Base-by-base conservation (phyloP, 2,888 invertebrate genomes). In the Lithophane socia region DNA sequence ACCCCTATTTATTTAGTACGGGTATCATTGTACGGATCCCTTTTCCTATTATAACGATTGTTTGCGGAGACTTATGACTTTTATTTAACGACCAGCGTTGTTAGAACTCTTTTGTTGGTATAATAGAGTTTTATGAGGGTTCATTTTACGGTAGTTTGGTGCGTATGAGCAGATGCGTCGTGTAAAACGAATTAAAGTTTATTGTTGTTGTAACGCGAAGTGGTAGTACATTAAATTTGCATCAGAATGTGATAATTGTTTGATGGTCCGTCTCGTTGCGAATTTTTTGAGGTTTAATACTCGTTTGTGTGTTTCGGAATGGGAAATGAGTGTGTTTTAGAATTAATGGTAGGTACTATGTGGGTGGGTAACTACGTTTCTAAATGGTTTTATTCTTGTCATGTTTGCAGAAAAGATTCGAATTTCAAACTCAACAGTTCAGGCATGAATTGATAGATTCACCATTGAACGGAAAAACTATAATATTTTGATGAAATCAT, bases 1-100 rank as follows among this genome's bases (percentile, higher is more conserved):
- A 90, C 89, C 93, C 94, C 94, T 96, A 96, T 96, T 96, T 96
- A 96, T 96, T 95, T 94, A 94, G 95, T 92, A 89, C 92, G 92
- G 93, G 92, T 92, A 90, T 91, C 93, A 80, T 80, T 86, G 74
- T 82, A 66, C 78, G 67, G 77, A 77, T 79, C 94, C 94, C 90
- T 92, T 92, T 92, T 92, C 90, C 92, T 92, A 94, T 95, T 94
- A 95, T 92, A 94, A 88, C 90, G 90, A 93, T 95, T 96, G 95
- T 96, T 95, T 95, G 95, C 86, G 92, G 94, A 92, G 93, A 93
- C 90, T 94, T 94, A 93, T 91, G 92, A 91, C 92, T 92, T 92
- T 93, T 92, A 93, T 93, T 89, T 89, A 89, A 88, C 91, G 89
- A 88, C 95, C 93, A 92, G 90, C 79, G 86, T 84, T 84, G 85